Conservation (phyloP, 2,888 invertebrate species). For the Phalera bucephala region DNA sequence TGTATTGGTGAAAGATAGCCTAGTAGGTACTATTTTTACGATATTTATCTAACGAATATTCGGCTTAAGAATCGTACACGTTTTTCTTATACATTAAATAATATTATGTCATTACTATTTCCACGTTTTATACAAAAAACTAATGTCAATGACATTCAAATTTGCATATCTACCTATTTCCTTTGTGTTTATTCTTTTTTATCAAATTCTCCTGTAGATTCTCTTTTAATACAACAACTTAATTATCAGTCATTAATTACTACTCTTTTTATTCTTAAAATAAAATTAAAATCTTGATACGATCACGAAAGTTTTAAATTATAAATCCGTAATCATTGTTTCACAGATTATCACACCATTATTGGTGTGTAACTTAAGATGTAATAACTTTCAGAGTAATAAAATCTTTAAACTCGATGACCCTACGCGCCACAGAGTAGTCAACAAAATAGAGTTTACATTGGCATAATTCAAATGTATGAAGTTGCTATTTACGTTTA, state of each 20-base stretch:
- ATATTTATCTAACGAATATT: no score
- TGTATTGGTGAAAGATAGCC: no score
- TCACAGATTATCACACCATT: neutral
- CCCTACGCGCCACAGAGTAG: constrained; percentile 66
- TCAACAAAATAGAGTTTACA: constrained; percentile 73
- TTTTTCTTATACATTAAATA: no score
- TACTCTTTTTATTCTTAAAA: no score
- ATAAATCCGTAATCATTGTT: neutral
- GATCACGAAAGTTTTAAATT: neutral
- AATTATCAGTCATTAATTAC: neutral
- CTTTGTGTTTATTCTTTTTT: no score
- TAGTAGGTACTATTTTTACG: no score
- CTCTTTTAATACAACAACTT: neutral
- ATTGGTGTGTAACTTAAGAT: constrained; percentile 6
- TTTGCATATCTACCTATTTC: neutral
- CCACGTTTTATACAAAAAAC: neutral
- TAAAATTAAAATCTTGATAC: neutral
- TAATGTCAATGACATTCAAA: neutral
- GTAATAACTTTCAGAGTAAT: constrained; percentile 7
- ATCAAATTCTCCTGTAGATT: no score
- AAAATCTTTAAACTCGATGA: constrained; percentile 30
- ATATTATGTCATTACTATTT: no score
- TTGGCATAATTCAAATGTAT: constrained; percentile 81
- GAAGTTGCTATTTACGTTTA: constrained; percentile 82
- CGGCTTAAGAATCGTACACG: no score